Conservation (phyloP, 2,888 invertebrate genomes). For the Temnothorax rugatulus region DNA sequence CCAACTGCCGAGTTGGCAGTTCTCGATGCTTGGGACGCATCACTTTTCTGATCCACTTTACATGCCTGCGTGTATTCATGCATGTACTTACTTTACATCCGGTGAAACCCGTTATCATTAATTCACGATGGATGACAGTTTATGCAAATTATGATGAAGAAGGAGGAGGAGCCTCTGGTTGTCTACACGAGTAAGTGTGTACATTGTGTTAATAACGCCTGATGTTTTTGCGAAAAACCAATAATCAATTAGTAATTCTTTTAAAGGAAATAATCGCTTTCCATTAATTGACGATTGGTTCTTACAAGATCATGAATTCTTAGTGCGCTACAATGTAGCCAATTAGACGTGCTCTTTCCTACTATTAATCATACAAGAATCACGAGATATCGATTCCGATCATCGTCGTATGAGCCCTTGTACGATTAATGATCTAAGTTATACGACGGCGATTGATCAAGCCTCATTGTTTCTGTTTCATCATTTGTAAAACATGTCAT, state of each 20-base stretch:
- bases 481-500: slow-evolving; percentile 34
- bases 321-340: neutral
- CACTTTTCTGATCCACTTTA: neutral
- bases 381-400: neutral
- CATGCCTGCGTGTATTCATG: neutral
- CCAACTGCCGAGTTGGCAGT: neutral
- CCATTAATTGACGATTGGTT: slow-evolving; percentile 36
- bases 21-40: neutral
- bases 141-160: neutral
- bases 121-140: neutral
- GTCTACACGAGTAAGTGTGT: neutral
- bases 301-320: neutral
- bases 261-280: slow-evolving; percentile 15
- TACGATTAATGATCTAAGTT: slow-evolving; percentile 41
- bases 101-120: neutral
- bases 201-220: slow-evolving; percentile 8
- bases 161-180: neutral
- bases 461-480: neutral
- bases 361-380: slow-evolving; percentile 31
- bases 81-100: slow-evolving; percentile 1
- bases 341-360: slow-evolving; percentile 8
- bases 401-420: neutral
- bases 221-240: neutral
- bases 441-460: slow-evolving; percentile 26
- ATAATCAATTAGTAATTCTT: slow-evolving; percentile 23